Base-by-base conservation (phyloP, 2,888 invertebrate genomes). In the Omphaloscelis lunosa region DNA sequence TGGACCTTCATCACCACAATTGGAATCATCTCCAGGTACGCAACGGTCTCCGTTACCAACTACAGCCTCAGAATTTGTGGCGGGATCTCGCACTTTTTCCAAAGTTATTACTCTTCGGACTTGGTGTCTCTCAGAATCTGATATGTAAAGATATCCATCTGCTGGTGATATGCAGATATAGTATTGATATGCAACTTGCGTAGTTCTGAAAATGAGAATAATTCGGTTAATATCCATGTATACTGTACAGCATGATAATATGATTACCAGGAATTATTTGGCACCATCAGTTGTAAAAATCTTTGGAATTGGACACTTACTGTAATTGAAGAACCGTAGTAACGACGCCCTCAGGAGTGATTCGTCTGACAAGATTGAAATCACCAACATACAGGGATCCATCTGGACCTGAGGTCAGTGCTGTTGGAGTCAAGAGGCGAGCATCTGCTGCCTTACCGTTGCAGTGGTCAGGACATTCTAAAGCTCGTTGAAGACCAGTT, bases 321-420 rank as follows among this genome's bases (percentile, higher is more conserved):
- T 98, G 98, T 88, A 99, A 96, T 93, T 98, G 98, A 75, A 99
- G 97, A 59, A 99, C 98, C 34, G 99, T 99, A 89, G 98, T 98
- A 66, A 99, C 98, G 84, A 98, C 97, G 89, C 99, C 99, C 92
- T 99, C 98, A 45, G 99, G 98, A 53, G 98, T 98, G 86, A 99
- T 98, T 87, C 99, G 97, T 62, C 99, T 98, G 72, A 99, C 99
- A 74, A 99, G 97, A 97, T 99, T 99, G 93, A 99, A 99, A 95
- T 99, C 99, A 20, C 99, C 99, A 20, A 99, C 99, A 94, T 99
- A 99, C 68, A 99, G 97, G 88, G 99, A 99, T 59, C 99, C 99
- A 95, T 99, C 99, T 20, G 99, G 98, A 41, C 99, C 99, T 34
- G 99, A 98, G 3, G 99, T 99, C 76, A 99, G 96, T 4, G 99